Percentiles rank a stretch among this genome's conserved stretches.
These are phyloP conservation scores for Hydrochoerus hydrochaeris DNA, from an alignment of 2,113 vertebrate species.

Conservation along the genomic window DNA sequence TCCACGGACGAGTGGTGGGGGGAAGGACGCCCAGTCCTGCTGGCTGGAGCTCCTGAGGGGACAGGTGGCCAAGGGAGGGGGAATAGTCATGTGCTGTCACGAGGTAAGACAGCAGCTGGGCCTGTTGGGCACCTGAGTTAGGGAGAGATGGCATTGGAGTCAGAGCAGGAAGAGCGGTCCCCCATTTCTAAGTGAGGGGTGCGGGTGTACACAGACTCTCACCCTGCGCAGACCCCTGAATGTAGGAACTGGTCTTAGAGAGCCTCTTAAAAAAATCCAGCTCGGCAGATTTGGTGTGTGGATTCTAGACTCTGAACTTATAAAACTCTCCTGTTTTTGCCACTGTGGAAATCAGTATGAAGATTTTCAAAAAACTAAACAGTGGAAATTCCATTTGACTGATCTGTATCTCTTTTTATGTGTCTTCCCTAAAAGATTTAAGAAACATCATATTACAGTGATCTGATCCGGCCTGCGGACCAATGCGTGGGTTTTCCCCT, in stretches of 20 bases:
- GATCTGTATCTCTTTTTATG: background rate
- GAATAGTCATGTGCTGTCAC: background rate
- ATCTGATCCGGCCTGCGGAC: too few species aligned
- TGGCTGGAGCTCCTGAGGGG: background rate
- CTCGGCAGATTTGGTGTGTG: background rate
- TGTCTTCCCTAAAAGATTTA: background rate
- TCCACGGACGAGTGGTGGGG: background rate
- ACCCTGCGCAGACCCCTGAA: background rate
- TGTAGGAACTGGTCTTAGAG: background rate
- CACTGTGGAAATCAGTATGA: background rate
- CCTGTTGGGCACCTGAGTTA: background rate
- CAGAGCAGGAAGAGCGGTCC: background rate
- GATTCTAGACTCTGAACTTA: background rate
- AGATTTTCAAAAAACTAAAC: background rate
- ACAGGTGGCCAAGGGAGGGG: background rate
- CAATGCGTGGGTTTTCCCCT: too few species aligned
- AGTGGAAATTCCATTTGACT: background rate
- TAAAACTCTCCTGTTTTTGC: background rate
- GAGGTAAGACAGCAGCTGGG: background rate
- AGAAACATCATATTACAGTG: background rate
- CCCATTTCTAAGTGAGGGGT: background rate
- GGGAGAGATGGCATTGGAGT: background rate
- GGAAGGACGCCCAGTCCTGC: background rate
- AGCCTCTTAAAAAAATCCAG: background rate
- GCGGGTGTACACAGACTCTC: rapidly evolving